Conservation (phyloP, 2,113 vertebrate genomes). For the Protobothrops flavoviridis region DNA sequence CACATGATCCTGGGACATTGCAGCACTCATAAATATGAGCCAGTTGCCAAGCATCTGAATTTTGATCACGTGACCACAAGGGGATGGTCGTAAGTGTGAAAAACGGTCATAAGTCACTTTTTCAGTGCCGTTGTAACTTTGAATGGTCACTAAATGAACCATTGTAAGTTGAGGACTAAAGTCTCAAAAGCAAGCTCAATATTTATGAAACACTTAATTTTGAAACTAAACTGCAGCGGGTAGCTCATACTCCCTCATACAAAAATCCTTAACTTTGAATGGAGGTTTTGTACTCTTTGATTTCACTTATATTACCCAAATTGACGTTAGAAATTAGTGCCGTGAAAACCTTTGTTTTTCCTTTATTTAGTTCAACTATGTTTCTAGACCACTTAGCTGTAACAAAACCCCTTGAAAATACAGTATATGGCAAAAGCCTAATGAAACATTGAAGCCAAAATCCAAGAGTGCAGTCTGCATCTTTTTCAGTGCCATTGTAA, state of each 20-base stretch:
- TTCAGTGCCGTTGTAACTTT: background rate
- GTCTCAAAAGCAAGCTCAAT: background rate
- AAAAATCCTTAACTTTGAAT: background rate
- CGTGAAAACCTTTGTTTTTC: background rate
- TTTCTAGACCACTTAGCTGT: background rate
- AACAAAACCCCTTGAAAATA: background rate
- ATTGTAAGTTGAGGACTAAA: background rate
- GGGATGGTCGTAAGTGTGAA: background rate
- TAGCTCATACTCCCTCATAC: background rate
- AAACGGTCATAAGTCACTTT: background rate
- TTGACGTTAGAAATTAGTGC: background rate
- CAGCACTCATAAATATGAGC: background rate
- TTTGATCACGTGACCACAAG: background rate
- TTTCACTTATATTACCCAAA: background rate
- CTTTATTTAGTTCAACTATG: background rate
- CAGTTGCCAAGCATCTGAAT: background rate
- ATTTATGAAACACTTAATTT: rapidly evolving
- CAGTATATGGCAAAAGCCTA: background rate
- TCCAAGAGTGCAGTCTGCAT: background rate
- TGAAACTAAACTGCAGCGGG: background rate
- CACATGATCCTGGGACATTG: background rate
- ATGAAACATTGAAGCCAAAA: background rate
- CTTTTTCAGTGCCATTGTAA: no score
- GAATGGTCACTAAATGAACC: background rate
- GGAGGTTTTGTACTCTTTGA: background rate